Percentiles rank a stretch among this genome's conserved stretches.
Conservation (phyloP, 2,888 invertebrate species). For the Germaria angustata region DNA sequence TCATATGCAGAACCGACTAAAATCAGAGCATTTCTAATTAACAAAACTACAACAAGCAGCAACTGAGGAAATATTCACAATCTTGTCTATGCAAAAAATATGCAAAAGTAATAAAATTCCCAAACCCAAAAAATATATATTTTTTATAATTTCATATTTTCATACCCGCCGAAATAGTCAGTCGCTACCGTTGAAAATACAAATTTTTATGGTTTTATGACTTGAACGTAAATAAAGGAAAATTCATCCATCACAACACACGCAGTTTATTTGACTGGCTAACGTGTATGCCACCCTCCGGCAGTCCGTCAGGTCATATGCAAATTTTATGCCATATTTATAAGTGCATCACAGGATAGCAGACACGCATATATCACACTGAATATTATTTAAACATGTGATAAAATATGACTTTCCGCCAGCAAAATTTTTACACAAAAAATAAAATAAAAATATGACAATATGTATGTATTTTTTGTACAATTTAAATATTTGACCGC, state of each 20-base stretch:
- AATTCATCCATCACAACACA: conserved; percentile 39
- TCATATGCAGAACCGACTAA: conserved; percentile 61
- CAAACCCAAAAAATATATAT: conserved; percentile 53
- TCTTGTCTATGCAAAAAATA: conserved; percentile 13
- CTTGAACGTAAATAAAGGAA: conserved; percentile 32
- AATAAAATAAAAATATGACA: conserved; percentile 1
- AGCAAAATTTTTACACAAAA: background rate
- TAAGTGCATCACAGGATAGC: conserved; percentile 10
- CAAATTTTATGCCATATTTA: conserved; percentile 56
- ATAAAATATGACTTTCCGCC: conserved; percentile 10
- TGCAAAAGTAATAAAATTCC: conserved; percentile 11
- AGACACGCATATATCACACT: background rate
- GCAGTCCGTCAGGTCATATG: conserved; percentile 40
- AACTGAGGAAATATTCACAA: background rate
- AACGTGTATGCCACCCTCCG: conserved; percentile 1
- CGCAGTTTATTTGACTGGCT: conserved; percentile 7
- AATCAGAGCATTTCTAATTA: conserved; percentile 67
- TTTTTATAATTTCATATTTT: conserved; percentile 57
- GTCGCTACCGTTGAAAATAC: conserved; percentile 43
- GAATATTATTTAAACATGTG: conserved; percentile 1
- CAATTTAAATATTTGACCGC: conserved; percentile 42
- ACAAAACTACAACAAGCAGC: conserved; percentile 20
- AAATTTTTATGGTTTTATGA: conserved; percentile 59
- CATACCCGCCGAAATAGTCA: background rate
- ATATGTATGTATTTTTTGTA: conserved; percentile 24